Conservation (phyloP, 2,113 vertebrate species). For the Cepphus grylle region DNA sequence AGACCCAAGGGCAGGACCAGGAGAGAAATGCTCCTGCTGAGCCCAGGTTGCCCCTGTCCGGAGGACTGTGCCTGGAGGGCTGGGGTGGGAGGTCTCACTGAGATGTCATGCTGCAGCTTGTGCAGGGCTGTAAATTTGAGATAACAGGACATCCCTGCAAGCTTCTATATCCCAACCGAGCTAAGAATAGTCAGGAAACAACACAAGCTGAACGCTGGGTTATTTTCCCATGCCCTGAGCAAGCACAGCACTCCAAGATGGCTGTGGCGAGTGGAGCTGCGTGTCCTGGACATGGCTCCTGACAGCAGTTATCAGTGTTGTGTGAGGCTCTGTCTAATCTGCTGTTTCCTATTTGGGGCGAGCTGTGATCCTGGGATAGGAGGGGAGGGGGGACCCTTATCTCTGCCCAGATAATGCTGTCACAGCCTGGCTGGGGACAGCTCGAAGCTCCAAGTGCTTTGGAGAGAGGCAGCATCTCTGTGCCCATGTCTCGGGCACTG, state of each 20-base stretch:
- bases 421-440: neutral
- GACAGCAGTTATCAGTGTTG: neutral
- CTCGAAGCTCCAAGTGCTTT: neutral
- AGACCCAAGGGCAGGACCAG: neutral
- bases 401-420: neutral
- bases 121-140: neutral
- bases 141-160: neutral
- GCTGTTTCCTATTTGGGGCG: neutral
- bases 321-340: neutral
- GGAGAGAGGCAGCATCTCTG: neutral
- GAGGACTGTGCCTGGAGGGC: neutral
- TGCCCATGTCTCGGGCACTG: neutral
- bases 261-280: neutral
- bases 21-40: neutral
- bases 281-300: neutral
- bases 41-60: neutral
- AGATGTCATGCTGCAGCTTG: neutral
- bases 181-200: neutral
- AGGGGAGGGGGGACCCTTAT: neutral
- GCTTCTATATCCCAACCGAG: neutral
- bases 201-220: neutral
- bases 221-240: neutral
- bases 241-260: neutral
- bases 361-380: neutral
- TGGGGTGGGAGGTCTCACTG: neutral